Evolutionary conservation across 1,140 invertebrate genomes (phyloP), one percentile per base, ranked within the genome.

Genomic region (Aphelenchoides besseyi): DNA sequence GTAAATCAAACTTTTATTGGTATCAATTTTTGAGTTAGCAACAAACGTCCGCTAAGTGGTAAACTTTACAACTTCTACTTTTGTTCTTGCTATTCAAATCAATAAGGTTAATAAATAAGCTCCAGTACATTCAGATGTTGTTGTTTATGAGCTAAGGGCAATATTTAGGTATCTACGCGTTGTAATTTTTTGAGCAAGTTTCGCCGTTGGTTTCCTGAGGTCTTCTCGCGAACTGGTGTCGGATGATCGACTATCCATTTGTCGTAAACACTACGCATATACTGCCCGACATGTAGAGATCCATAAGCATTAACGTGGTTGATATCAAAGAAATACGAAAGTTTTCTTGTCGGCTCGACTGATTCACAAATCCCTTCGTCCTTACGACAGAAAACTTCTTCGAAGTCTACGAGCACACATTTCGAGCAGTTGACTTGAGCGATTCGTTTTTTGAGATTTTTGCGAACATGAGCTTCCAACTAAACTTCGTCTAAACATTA

Each of bases 281-380:
- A 33, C 5, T 59, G 55, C 18, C 55, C 55, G 55, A 59, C 55
- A 18, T 59, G 55, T 23, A 59, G 18, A 12, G 55, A 28, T 8
- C 55, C 55, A 59, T 59, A 59, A 8, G 55, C 55, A 33, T 59
- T 59, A 59, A 8, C 5, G 18, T 59, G 55, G 18, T 59, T 59
- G 5, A 18, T 8, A 33, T 59, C 55, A 23, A 59, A 59, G 23
- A 59, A 59, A 23, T 8, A 59, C 26, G 55, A 59, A 23, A 59
- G 55, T 18, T 59, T 59, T 12, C 55, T 5, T 28, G 5, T 18
- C 5, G 23, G 16, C 5, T 59, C 55, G 5, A 59, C 18, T 5
- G 5, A 8, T 8, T 59, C 55, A 33, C 55, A 59, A 33, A 59
- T 8, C 5, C 55, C 55, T 5, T 5, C 18, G 5, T 28, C 18